A percentile compares a stretch with the other conserved stretches of the same genome.
These are phyloP conservation scores for Serrognathus titanus DNA, from an alignment of 2,888 invertebrate species.

Conservation along the genomic window DNA sequence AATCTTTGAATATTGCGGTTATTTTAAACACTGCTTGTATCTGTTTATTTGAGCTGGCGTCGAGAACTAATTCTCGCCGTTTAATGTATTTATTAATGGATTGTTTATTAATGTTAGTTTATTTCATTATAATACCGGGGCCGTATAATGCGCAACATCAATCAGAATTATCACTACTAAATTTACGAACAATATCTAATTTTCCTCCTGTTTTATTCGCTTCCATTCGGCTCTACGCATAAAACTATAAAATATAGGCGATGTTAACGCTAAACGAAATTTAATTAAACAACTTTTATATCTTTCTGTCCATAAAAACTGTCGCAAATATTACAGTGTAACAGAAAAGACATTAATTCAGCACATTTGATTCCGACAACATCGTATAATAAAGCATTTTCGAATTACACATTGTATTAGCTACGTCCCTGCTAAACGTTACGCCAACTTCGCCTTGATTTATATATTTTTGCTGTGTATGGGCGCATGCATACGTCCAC, in stretches of 20 bases:
- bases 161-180: conserved; percentile 4
- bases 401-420: conserved; percentile 1
- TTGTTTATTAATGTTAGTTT: conserved; percentile 44
- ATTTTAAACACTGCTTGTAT: conserved; percentile 33
- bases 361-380: conserved; percentile 33
- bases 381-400: conserved; percentile 9
- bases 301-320: conserved; percentile 45
- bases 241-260: conserved; percentile 37
- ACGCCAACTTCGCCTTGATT: too few species aligned
- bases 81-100: conserved; percentile 47
- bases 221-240: conserved; percentile 6
- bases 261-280: conserved; percentile 46
- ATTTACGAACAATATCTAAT: background rate
- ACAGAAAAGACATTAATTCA: conserved; percentile 42
- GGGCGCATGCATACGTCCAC: too few species aligned
- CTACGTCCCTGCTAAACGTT: background rate
- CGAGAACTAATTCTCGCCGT: conserved; percentile 42
- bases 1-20: conserved; percentile 32
- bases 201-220: background rate
- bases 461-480: too few species aligned
- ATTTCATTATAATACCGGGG: conserved; percentile 34
- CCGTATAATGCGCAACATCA: conserved; percentile 12
- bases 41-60: conserved; percentile 47
- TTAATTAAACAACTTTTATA: conserved; percentile 50
- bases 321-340: conserved; percentile 46